Base-by-base conservation (phyloP, 2,888 invertebrate genomes). In the Eupsilia transversa region DNA sequence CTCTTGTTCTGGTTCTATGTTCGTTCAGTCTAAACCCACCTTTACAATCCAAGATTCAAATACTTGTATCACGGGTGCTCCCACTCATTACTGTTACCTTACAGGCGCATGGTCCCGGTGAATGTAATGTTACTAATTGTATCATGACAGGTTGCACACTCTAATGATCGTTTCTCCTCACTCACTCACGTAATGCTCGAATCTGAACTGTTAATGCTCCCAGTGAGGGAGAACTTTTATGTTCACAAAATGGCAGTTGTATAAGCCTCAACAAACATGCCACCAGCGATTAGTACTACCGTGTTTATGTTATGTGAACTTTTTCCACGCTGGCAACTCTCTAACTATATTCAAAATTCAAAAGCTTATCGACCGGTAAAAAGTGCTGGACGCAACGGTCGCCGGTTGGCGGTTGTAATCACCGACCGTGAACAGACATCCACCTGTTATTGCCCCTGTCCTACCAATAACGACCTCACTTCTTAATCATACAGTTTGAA, bases 401-500 rank as follows among this genome's bases (percentile, higher is more conserved):
- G 89, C 80, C 87, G 57, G 88, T 88, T 88, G 93, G 91, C 96
- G 94, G 96, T 95, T 95, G 91, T 80, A 90, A 79, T 83, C 94
- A 94, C 86, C 80, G 76, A 94, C 90, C 96, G 95, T 95, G 94
- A 96, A 95, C 90, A 88, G 87, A 88, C 77, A 14, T 14, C 86
- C 94, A 94, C 93, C 94, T 94, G 94, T 93, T 93, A 89, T 80
- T 79, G 80, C 33, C 43, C 64, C 72, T 60, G 75, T 74, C 74
- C 63, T 54, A 72, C 77, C 71, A 84, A 80, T 80, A 77, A 69
- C 77, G 67, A 84, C 83, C 77, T 68, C 84, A 83, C 56, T 33
- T 70, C 68, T 60, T 60, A 65, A 69, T 66, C 63, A 73, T 65
- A 73, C 52, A 46, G 67, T 76, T 76, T 77, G 27, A 76, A 74